phyloP scores from a whole-genome alignment of 2,797 vertebrate genomes.

The Leptodactylus fallax region DNA sequence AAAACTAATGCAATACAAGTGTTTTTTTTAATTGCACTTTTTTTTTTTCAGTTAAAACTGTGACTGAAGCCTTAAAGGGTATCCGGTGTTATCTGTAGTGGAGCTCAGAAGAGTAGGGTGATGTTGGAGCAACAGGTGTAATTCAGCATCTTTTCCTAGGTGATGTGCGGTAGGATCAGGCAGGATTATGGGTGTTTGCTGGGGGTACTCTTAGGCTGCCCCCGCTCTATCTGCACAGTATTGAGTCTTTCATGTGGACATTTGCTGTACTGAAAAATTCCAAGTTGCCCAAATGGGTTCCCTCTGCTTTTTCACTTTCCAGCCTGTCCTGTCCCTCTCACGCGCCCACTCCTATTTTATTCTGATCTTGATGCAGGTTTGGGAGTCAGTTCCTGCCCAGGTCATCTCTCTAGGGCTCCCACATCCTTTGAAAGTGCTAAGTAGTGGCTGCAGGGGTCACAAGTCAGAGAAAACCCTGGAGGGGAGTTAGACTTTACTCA shows the following conservation, averaged over 20 bases:
- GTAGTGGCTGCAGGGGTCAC: constrained; percentile 85
- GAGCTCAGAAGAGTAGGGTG: neutral
- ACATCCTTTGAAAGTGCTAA: constrained; percentile 86
- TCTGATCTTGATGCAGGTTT: constrained; percentile 72
- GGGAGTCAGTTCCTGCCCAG: constrained; percentile 74
- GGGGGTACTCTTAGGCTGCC: neutral
- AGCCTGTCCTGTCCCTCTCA: constrained; percentile 27
- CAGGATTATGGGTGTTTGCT: neutral
- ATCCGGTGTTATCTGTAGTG: too few relatives aligned
- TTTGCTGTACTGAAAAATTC: neutral
- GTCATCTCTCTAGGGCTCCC: constrained; percentile 76
- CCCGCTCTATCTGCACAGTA: neutral
- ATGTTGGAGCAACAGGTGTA: neutral
- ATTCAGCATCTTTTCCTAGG: neutral
- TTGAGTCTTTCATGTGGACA: neutral
- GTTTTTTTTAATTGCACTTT: too few relatives aligned
- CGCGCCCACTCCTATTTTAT: constrained; percentile 59
- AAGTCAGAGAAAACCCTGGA: constrained; percentile 84
- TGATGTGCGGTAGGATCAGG: neutral
- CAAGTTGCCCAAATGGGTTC: neutral
- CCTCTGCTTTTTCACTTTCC: constrained; percentile 67
- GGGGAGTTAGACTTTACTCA: constrained; percentile 83
- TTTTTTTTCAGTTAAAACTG: too few relatives aligned
- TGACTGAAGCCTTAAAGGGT: too few relatives aligned
- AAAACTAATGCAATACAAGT: too few relatives aligned